phyloP scores from a whole-genome alignment of 2,797 vertebrate species.

The Thamnophis elegans region DNA sequence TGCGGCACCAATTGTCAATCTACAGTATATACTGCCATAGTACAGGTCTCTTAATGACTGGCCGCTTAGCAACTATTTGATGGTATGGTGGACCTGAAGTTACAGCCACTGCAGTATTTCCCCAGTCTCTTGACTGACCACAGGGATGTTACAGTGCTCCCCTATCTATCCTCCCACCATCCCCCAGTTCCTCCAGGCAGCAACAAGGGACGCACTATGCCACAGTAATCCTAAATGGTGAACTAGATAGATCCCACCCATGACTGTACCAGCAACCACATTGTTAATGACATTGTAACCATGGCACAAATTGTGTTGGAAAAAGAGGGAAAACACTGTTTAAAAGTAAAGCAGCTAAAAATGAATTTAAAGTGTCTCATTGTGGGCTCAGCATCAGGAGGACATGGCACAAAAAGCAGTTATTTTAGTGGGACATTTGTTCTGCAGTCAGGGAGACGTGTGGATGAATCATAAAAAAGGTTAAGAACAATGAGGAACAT shows the following conservation, averaged over 20 bases:
- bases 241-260: neutral
- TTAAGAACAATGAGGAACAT: neutral
- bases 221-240: neutral
- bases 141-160: neutral
- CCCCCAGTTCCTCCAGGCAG: neutral
- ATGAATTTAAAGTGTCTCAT: neutral
- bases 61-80: neutral
- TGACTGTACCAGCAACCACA: neutral
- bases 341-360: neutral
- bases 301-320: neutral
- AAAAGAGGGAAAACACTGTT: neutral
- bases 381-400: neutral
- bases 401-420: neutral
- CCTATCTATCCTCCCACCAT: neutral
- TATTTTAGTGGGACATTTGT: neutral
- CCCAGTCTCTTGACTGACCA: neutral
- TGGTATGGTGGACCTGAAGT: neutral
- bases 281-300: neutral
- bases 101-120: neutral
- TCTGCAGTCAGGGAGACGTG: neutral
- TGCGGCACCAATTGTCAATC: neutral
- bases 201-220: neutral
- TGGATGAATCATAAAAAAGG: neutral
- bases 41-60: neutral
- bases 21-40: neutral